Evolutionary conservation across 2,888 invertebrate genomes (phyloP).

Genomic region (Magallana nippona): DNA sequence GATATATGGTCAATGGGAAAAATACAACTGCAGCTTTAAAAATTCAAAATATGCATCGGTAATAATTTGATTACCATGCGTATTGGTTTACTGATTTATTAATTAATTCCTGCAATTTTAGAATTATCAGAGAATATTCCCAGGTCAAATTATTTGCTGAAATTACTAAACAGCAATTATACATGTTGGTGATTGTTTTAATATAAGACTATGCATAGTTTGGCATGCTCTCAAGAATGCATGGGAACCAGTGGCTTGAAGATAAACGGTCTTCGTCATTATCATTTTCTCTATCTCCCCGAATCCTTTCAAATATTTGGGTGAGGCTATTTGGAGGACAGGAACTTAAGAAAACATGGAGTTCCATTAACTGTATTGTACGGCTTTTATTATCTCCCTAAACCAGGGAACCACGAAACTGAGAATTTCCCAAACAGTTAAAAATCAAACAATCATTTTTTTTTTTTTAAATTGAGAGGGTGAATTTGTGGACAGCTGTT

Average conservation of each 20-base stretch:
- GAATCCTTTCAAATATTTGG: neutral
- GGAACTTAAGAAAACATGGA: neutral
- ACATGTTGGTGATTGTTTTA: conserved; percentile 17
- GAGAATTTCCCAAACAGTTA: conserved; percentile 31
- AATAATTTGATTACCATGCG: neutral
- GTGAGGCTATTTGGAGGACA: conserved; percentile 7
- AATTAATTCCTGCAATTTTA: no score
- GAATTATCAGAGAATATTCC: no score
- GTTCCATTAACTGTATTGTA: conserved; percentile 17
- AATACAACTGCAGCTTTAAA: conserved; percentile 15
- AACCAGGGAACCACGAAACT: conserved; percentile 32
- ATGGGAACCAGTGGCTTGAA: conserved; percentile 11
- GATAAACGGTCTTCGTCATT: conserved; percentile 27
- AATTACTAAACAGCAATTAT: conserved; percentile 10
- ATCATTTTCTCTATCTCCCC: neutral
- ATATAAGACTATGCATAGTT: conserved; percentile 18
- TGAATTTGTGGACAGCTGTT: conserved; percentile 26
- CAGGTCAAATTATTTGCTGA: conserved; percentile 4
- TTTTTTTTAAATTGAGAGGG: conserved; percentile 25
- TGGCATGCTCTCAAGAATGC: conserved; percentile 24
- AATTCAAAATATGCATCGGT: neutral
- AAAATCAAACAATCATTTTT: conserved; percentile 32
- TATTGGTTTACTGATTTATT: neutral
- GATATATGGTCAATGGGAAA: conserved; percentile 1
- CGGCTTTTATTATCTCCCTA: neutral